These are phyloP conservation scores for Heliornis fulica DNA, from an alignment of 2,113 vertebrate genomes.

Conservation along the genomic window DNA sequence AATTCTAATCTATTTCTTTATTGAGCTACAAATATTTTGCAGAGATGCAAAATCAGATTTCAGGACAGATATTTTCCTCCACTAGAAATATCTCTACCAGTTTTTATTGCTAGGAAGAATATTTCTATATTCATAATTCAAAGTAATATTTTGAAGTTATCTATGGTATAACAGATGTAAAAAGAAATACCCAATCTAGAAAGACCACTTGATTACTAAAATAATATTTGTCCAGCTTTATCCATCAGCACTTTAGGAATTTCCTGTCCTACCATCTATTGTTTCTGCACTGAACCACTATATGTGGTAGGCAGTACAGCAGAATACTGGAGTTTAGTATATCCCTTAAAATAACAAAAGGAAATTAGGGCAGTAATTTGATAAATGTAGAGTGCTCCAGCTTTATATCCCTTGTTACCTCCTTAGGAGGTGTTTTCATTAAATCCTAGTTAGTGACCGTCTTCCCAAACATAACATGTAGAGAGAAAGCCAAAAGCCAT, in stretches of 20 bases:
- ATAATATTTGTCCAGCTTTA: neutral
- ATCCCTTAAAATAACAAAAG: neutral
- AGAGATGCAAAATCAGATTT: neutral
- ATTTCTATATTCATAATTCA: neutral
- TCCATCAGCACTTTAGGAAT: neutral
- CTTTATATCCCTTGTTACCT: neutral
- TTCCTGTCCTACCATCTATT: neutral
- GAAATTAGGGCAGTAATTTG: neutral
- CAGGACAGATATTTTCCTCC: neutral
- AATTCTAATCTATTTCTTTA: neutral
- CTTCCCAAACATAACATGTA: neutral
- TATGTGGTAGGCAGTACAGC: rapidly evolving
- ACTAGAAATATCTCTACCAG: neutral
- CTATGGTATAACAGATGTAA: neutral
- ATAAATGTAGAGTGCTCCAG: neutral
- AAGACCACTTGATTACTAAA: neutral
- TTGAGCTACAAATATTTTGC: neutral
- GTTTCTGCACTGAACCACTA: neutral
- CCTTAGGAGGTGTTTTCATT: neutral
- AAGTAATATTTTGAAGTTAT: neutral
- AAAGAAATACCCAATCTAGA: neutral
- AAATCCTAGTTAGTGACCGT: neutral
- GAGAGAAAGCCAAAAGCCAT: neutral
- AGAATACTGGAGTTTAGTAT: too few species aligned
- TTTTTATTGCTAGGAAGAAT: neutral